These are phyloP conservation scores for Alligator mississippiensis DNA, from an alignment of 2,113 vertebrate species.

Conservation along the genomic window DNA sequence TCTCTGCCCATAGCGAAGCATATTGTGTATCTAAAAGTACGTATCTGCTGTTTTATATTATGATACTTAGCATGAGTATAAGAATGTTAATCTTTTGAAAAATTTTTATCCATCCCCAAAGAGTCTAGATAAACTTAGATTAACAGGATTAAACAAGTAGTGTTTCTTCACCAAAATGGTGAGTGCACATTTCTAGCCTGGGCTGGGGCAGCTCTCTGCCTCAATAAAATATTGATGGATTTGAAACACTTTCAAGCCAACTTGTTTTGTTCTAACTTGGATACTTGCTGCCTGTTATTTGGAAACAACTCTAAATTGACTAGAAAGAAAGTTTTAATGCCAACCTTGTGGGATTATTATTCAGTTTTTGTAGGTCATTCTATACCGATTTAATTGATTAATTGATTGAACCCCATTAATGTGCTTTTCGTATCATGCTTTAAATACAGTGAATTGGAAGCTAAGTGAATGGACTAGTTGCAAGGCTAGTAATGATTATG, in stretches of 20 bases:
- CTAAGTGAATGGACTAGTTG: conserved; percentile 50
- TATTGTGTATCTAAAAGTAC: conserved; percentile 18
- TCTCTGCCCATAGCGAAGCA: conserved; percentile 11
- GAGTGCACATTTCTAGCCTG: conserved; percentile 57
- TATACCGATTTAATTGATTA: conserved; percentile 28
- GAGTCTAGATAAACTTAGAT: conserved; percentile 53
- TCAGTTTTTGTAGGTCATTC: conserved; percentile 53
- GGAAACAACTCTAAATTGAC: conserved; percentile 78
- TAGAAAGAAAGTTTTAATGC: conserved; percentile 88
- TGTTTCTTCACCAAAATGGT: conserved; percentile 23
- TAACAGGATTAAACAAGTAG: conserved; percentile 41
- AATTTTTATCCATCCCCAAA: conserved; percentile 49
- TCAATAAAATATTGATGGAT: conserved; percentile 59
- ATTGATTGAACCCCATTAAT: conserved; percentile 39
- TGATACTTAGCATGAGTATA: conserved; percentile 1
- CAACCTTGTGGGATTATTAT: conserved; percentile 78
- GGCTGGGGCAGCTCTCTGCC: conserved; percentile 70
- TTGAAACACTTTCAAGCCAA: conserved; percentile 62
- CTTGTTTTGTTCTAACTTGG: conserved; percentile 65
- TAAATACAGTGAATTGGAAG: neutral
- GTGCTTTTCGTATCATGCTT: conserved; percentile 17
- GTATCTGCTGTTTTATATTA: neutral
- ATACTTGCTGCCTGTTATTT: conserved; percentile 83
- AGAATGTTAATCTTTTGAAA: conserved; percentile 35
- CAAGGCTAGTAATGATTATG: conserved; percentile 35